Conservation (phyloP, 1,140 invertebrate species). For the Semibalanus balanoides region DNA sequence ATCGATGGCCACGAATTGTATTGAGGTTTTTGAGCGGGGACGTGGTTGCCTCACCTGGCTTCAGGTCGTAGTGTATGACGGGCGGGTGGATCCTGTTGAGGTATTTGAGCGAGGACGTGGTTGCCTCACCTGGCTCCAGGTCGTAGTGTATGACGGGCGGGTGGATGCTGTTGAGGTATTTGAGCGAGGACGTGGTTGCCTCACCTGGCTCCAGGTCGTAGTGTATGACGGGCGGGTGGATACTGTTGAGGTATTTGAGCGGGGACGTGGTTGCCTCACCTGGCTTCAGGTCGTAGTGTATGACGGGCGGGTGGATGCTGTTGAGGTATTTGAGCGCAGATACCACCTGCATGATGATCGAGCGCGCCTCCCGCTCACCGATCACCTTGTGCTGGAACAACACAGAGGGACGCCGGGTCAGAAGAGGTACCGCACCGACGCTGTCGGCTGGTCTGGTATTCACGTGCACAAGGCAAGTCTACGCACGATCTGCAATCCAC, state of each 20-base stretch:
- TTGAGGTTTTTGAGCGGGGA: conserved; percentile 98
- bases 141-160: conserved; percentile 99
- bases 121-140: conserved; percentile 82
- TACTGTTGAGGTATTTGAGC: conserved; percentile 98
- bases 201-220: conserved; percentile 96
- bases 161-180: conserved; percentile 99
- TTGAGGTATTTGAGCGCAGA: conserved; percentile 98
- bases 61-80: no score
- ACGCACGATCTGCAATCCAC: no score
- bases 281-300: conserved; percentile 99
- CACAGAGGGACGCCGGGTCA: no score
- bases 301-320: conserved; percentile 98
- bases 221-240: conserved; percentile 98
- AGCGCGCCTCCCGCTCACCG: conserved; percentile 94
- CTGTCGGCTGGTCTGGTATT: no score
- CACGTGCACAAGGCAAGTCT: no score
- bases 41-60: no score
- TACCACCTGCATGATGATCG: conserved; percentile 96
- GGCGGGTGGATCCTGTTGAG: no score
- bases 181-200: conserved; percentile 43
- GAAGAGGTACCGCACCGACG: no score
- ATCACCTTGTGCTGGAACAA: conserved; percentile 77
- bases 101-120: no score
- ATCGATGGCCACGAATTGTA: no score
- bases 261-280: conserved; percentile 41